These are phyloP conservation scores for Epinephelus awoara DNA, from an alignment of 2,797 vertebrate species.

Conservation along the genomic window DNA sequence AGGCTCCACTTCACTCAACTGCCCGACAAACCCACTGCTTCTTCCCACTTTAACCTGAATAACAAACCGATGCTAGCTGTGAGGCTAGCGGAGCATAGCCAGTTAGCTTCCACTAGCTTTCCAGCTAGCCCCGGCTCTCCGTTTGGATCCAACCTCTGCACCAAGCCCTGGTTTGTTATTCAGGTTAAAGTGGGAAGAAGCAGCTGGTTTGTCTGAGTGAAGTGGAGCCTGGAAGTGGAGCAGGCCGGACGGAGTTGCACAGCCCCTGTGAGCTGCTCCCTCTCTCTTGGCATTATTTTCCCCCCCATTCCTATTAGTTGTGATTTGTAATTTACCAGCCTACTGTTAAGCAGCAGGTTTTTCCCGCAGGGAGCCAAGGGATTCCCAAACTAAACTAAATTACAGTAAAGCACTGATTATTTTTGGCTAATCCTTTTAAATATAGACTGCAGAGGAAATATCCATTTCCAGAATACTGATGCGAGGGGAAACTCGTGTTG, in stretches of 20 bases:
- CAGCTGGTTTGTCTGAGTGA: no score
- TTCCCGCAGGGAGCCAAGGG: not conserved
- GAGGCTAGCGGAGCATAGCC: no score
- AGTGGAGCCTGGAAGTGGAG: no score
- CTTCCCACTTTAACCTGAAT: no score
- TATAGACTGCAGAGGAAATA: slow-evolving; percentile 1
- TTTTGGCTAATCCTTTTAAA: slow-evolving; percentile 19
- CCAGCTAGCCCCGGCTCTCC: no score
- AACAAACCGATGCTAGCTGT: no score
- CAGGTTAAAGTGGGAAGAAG: no score
- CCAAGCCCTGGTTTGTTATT: no score
- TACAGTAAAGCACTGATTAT: slow-evolving; percentile 13
- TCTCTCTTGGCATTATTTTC: slow-evolving; percentile 14
- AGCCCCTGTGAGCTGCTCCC: not conserved
- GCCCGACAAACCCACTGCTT: no score
- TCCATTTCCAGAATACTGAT: not conserved
- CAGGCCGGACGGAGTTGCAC: slow-evolving; percentile 10
- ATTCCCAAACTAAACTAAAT: slow-evolving; percentile 34
- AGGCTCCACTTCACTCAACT: no score
- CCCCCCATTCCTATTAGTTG: slow-evolving; percentile 26
- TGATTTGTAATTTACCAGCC: slow-evolving; percentile 32
- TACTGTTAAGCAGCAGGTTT: not conserved
- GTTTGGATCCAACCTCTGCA: no score
- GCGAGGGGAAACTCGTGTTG: not conserved
- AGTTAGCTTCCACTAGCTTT: no score